phyloP scores from a whole-genome alignment of 2,113 vertebrate genomes.

The Amphiprion ocellaris region DNA sequence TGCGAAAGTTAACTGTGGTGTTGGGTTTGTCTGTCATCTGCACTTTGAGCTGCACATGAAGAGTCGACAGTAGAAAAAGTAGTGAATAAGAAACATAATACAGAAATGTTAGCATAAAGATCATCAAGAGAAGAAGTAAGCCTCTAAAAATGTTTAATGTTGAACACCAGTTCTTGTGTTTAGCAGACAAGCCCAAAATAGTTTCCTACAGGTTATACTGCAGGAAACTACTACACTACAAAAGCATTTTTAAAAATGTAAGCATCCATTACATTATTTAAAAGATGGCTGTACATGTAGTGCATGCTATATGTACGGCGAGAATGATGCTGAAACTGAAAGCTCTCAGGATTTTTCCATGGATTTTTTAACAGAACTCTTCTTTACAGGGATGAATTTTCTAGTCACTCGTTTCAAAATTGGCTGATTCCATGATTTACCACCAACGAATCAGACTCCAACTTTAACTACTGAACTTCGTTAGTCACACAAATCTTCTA shows the following conservation, averaged over 20 bases:
- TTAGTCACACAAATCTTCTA: no score
- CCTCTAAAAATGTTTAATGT: no score
- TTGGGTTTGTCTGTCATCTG: slow-evolving; percentile 95
- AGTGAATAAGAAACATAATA: neutral
- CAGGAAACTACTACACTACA: neutral
- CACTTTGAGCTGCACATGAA: slow-evolving; percentile 86
- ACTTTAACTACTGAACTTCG: no score
- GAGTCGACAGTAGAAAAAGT: neutral
- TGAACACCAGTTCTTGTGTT: neutral
- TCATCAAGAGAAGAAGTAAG: neutral
- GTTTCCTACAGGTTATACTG: no score
- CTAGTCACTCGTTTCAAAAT: no score
- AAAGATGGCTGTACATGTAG: no score
- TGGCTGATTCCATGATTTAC: no score
- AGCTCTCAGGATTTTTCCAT: neutral
- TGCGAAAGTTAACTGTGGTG: slow-evolving; percentile 96
- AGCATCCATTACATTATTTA: neutral
- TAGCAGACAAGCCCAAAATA: neutral
- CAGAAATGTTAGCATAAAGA: neutral
- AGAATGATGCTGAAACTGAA: neutral
- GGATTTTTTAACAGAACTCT: neutral
- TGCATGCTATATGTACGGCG: no score
- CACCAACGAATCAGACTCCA: no score
- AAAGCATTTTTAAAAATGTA: neutral
- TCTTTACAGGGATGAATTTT: no score